Evolutionary conservation across 2,113 vertebrate species (phyloP).

Genomic region (Anoplopoma fimbria): DNA sequence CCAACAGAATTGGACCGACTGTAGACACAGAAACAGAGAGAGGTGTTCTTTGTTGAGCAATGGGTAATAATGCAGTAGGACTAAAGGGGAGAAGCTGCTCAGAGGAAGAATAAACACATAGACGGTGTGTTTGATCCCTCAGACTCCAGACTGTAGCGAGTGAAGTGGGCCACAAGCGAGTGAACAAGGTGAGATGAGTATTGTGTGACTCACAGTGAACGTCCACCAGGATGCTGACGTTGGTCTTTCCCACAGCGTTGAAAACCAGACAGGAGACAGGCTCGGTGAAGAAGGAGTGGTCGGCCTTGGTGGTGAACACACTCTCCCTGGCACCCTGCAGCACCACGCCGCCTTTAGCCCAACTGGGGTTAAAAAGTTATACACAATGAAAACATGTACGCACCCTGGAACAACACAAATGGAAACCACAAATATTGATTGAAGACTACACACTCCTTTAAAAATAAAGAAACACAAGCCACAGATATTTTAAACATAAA

Average conservation of each 20-base stretch:
- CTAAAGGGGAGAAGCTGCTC: conserved; percentile 17
- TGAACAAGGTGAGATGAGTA: conserved; percentile 31
- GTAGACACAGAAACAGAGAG: conserved; percentile 36
- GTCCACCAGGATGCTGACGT: conserved; percentile 97
- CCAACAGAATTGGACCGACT: conserved; percentile 94
- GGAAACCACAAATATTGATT: background rate
- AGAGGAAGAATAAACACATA: conserved; percentile 14
- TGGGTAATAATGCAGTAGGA: conserved; percentile 6
- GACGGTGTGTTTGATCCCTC: background rate
- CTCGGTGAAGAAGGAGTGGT: conserved; percentile 98
- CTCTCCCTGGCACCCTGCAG: conserved; percentile 93
- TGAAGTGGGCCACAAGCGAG: conserved; percentile 21
- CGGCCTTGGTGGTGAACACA: conserved; percentile 93
- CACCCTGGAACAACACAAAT: background rate
- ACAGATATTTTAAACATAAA: background rate
- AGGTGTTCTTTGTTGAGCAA: conserved; percentile 11
- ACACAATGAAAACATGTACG: background rate
- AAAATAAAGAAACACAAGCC: background rate
- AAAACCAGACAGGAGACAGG: conserved; percentile 96
- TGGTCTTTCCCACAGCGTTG: conserved; percentile 96
- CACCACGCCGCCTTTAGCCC: conserved; percentile 94
- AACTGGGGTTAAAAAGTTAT: conserved; percentile 78
- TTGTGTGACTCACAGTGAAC: conserved; percentile 92
- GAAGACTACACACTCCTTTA: background rate
- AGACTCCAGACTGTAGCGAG: conserved; percentile 28